These are phyloP conservation scores for Aplodontia rufa DNA, from an alignment of 2,113 vertebrate species.

Conservation along the genomic window DNA sequence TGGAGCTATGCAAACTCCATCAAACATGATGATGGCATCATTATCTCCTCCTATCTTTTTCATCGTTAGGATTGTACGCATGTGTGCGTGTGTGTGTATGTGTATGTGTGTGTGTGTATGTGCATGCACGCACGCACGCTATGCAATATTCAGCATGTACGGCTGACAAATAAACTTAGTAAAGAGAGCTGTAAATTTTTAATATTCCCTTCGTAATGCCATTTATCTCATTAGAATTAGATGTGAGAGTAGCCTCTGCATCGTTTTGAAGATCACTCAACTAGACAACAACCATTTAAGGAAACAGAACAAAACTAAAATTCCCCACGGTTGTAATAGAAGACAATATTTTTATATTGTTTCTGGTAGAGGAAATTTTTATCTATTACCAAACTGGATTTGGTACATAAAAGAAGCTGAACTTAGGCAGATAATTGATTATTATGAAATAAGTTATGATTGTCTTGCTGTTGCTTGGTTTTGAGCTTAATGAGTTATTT, in stretches of 20 bases:
- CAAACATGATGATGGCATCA: slow-evolving; percentile 81
- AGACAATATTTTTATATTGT: neutral
- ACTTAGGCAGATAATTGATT: neutral
- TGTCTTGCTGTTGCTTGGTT: neutral
- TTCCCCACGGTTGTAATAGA: neutral
- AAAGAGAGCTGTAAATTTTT: slow-evolving; percentile 88
- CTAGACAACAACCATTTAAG: slow-evolving; percentile 32
- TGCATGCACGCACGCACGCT: slow-evolving; percentile 56
- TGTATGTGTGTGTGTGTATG: neutral
- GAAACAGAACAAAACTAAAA: slow-evolving; percentile 35
- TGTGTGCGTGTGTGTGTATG: slow-evolving; percentile 46
- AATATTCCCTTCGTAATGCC: slow-evolving; percentile 83
- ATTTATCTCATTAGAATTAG: slow-evolving; percentile 83
- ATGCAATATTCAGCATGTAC: slow-evolving; percentile 84
- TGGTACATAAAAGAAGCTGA: neutral
- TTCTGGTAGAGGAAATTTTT: neutral
- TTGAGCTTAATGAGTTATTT: slow-evolving; percentile 23
- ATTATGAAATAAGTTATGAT: neutral
- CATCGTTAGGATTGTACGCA: slow-evolving; percentile 80
- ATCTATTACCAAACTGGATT: neutral
- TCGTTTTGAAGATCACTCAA: slow-evolving; percentile 76
- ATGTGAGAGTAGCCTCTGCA: slow-evolving; percentile 64
- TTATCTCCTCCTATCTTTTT: slow-evolving; percentile 86
- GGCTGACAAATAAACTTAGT: slow-evolving; percentile 83
- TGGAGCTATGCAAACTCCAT: slow-evolving; percentile 82